Conservation (phyloP, 2,888 invertebrate genomes). For the Itoplectis maculator region DNA sequence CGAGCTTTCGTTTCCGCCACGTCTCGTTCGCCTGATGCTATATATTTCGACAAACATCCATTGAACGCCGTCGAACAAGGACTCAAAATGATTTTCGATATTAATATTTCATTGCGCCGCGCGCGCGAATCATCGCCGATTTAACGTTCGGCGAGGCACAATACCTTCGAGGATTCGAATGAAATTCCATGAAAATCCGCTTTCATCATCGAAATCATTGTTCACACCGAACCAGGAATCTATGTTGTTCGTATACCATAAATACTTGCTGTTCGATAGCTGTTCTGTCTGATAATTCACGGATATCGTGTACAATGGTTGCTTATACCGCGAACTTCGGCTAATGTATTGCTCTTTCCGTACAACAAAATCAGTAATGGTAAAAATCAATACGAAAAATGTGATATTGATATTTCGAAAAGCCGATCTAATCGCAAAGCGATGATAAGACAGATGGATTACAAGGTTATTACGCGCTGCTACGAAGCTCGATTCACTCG, state of each 20-base stretch:
- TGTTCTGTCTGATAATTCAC: not conserved
- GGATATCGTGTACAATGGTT: not conserved
- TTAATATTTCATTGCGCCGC: conserved; percentile 59
- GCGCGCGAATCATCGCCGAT: conserved; percentile 63
- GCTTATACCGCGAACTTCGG: not conserved
- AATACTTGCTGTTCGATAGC: conserved; percentile 23
- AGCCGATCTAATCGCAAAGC: not conserved
- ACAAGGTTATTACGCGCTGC: not conserved
- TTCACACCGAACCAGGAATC: conserved; percentile 42
- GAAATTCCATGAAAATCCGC: conserved; percentile 51
- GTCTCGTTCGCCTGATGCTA: not conserved
- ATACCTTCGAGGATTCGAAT: conserved; percentile 59
- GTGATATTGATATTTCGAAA: not conserved
- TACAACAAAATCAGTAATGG: too few species aligned
- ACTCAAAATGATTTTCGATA: conserved; percentile 62
- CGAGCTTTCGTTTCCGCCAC: not conserved
- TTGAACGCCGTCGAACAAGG: conserved; percentile 23
- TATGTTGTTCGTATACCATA: conserved; percentile 36
- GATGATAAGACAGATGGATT: not conserved
- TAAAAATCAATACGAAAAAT: too few species aligned
- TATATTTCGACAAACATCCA: not conserved
- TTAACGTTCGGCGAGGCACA: conserved; percentile 59
- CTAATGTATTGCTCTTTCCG: too few species aligned
- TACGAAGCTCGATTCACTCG: not conserved
- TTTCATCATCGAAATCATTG: conserved; percentile 63